Conservation (phyloP, 1,140 invertebrate species). For the Bombus soroeensis region DNA sequence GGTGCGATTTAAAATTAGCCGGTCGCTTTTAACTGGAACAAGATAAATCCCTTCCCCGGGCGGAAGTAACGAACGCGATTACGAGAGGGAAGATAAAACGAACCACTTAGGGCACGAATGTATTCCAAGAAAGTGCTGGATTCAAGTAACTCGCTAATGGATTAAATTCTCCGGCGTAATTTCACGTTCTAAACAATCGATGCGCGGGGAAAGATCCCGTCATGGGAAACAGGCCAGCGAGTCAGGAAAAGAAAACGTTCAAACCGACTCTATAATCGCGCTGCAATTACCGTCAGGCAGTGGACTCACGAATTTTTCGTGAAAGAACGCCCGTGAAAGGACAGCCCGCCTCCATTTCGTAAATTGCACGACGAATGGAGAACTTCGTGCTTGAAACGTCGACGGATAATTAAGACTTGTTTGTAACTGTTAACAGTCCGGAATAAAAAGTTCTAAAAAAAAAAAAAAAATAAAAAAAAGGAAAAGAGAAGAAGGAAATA, state of each 20-base stretch:
- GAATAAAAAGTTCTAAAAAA: background rate
- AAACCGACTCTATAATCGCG: slow-evolving; percentile 16
- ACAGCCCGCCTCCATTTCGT: slow-evolving; percentile 24
- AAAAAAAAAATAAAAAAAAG: too few relatives aligned
- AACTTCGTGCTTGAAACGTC: background rate
- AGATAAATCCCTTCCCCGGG: background rate
- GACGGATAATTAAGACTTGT: slow-evolving; percentile 14
- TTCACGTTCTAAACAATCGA: slow-evolving; percentile 20
- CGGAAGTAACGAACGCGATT: slow-evolving; percentile 6
- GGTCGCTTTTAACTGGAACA: slow-evolving; percentile 1
- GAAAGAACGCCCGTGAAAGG: background rate
- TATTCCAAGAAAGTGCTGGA: background rate
- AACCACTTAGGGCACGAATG: background rate
- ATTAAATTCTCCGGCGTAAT: slow-evolving; percentile 24
- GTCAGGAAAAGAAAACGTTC: background rate
- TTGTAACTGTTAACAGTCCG: background rate
- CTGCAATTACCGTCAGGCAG: slow-evolving; percentile 13
- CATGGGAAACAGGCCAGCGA: background rate
- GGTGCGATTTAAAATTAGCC: slow-evolving; percentile 10
- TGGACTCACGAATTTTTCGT: background rate
- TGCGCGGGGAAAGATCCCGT: background rate
- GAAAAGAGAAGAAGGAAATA: background rate
- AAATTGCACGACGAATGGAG: slow-evolving; percentile 24
- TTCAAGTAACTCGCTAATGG: slow-evolving; percentile 15
- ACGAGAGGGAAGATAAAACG: background rate